Percentiles rank a stretch among this genome's conserved stretches.
Evolutionary conservation across 1,140 invertebrate species (phyloP).

Genomic region (Lamellibrachia luymesi): DNA sequence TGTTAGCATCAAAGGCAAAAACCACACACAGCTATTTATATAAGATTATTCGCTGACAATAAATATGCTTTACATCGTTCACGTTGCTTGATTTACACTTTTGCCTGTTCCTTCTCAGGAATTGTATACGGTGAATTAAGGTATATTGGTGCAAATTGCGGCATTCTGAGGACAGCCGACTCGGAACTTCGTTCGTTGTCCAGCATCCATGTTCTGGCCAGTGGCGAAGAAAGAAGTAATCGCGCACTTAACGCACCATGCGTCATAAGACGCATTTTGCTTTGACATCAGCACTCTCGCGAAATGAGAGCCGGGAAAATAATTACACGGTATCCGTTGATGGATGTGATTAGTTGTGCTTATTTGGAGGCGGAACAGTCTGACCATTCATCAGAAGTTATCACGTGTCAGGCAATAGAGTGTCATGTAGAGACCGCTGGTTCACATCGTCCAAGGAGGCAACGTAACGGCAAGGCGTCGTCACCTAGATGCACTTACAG

Average conservation of each 20-base stretch:
- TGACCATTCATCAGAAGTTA: not conserved
- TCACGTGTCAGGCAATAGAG: not conserved
- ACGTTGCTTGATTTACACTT: not conserved
- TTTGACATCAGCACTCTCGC: not conserved
- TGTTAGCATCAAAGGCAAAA: too few relatives aligned
- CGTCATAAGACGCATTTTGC: not conserved
- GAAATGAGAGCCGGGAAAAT: not conserved
- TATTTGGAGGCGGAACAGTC: not conserved
- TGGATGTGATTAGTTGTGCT: not conserved
- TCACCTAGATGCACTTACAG: not conserved
- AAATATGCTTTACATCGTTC: too few relatives aligned
- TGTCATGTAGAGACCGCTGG: not conserved
- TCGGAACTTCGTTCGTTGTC: not conserved
- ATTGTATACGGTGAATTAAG: not conserved
- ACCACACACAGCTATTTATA: too few relatives aligned
- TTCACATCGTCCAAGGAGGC: not conserved
- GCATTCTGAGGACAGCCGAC: not conserved
- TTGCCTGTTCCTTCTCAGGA: not conserved
- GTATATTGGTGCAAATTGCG: not conserved
- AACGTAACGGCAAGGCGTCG: not conserved
- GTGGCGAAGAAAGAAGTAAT: not conserved
- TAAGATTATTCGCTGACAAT: too few relatives aligned
- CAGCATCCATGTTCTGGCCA: not conserved
- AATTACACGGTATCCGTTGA: not conserved
- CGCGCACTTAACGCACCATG: not conserved